Conservation (phyloP, 2,797 vertebrate genomes). For the Lacerta bilineata region DNA sequence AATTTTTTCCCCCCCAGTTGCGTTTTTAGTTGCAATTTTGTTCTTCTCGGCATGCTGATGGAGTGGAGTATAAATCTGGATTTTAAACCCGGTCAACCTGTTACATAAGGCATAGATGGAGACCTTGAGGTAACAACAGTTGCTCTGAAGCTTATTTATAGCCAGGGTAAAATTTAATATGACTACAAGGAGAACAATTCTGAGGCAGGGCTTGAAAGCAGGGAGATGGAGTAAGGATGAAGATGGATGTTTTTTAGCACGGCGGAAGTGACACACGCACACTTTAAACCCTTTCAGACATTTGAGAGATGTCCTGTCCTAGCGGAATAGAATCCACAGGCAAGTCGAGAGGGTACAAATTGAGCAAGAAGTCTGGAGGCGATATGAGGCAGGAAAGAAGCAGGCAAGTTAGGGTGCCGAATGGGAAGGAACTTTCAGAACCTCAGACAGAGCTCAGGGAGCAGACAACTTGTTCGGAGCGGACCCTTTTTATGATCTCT, state of each 20-base stretch:
- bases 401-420: not conserved
- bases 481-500: not conserved
- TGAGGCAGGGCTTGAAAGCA: not conserved
- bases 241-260: not conserved
- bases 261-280: not conserved
- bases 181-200: not conserved
- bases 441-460: not conserved
- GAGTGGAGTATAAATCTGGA: not conserved
- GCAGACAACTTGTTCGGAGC: not conserved
- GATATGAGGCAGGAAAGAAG: not conserved
- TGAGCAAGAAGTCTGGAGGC: not conserved
- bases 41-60: not conserved
- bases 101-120: not conserved
- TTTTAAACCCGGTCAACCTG: not conserved
- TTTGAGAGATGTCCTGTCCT: not conserved
- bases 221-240: not conserved
- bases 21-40: not conserved
- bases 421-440: not conserved
- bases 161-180: conserved; percentile 5
- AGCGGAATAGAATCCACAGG: not conserved
- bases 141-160: conserved; percentile 1
- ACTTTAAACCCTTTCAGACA: not conserved
- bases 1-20: not conserved
- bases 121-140: conserved; percentile 6
- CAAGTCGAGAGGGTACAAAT: not conserved